Conservation (phyloP, 2,888 invertebrate genomes). For the Elmis aenea region DNA sequence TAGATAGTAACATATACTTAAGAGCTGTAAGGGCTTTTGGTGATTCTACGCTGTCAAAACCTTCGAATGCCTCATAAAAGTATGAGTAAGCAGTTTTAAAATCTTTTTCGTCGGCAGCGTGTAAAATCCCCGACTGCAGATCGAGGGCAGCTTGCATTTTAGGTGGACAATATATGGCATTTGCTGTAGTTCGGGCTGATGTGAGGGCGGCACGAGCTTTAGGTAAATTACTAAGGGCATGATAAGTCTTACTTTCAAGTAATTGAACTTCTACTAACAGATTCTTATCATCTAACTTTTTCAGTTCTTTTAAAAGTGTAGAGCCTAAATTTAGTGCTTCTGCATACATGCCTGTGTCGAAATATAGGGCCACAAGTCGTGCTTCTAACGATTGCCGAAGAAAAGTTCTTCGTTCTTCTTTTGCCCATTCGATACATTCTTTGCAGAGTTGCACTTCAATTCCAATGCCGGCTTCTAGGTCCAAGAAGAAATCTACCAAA, state of each 20-base stretch:
- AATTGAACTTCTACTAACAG: constrained; percentile 96
- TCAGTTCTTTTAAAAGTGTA: constrained; percentile 86
- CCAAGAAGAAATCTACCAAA: constrained; percentile 94
- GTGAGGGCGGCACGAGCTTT: constrained; percentile 96
- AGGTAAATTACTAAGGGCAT: constrained; percentile 93
- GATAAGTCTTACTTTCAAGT: constrained; percentile 97
- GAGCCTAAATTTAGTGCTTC: constrained; percentile 83
- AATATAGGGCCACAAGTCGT: constrained; percentile 89
- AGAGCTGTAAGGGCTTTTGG: constrained; percentile 89
- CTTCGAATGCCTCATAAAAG: constrained; percentile 99
- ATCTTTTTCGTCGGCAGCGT: constrained; percentile 99
- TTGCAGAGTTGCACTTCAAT: constrained; percentile 89
- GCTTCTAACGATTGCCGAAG: constrained; percentile 94
- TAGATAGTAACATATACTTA: constrained; percentile 98
- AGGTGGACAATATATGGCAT: constrained; percentile 98
- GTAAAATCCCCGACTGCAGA: constrained; percentile 94
- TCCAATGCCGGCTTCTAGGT: constrained; percentile 93
- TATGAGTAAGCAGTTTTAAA: constrained; percentile 99
- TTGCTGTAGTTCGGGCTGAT: constrained; percentile 98
- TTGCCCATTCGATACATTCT: constrained; percentile 99
- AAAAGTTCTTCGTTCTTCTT: constrained; percentile 95
- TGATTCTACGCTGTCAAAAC: constrained; percentile 92
- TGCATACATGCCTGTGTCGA: constrained; percentile 83
- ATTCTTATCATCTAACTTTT: constrained; percentile 99
- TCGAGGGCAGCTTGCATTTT: constrained; percentile 97